A percentile compares a stretch with the other conserved stretches of the same genome.
Evolutionary conservation across 2,888 invertebrate species (phyloP).

Genomic region (Hirtodrosophila cameraria): DNA sequence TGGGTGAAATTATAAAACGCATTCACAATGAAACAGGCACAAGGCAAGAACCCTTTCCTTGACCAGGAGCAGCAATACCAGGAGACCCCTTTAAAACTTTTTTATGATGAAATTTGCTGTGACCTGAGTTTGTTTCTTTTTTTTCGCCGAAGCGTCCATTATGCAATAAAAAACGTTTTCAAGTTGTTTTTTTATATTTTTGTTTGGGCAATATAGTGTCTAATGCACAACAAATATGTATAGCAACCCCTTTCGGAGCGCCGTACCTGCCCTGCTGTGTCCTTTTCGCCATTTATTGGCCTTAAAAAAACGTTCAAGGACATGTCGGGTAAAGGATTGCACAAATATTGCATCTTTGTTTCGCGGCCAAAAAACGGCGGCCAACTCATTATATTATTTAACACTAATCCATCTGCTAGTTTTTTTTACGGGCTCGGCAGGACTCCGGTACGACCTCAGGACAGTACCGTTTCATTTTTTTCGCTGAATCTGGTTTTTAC

Average conservation of each 20-base stretch:
- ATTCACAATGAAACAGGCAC: conserved; percentile 48
- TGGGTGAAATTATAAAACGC: conserved; percentile 48
- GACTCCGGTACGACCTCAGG: background rate
- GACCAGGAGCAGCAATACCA: background rate
- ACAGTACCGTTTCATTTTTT: conserved; percentile 36
- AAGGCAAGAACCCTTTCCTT: conserved; percentile 47
- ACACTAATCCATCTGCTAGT: conserved; percentile 30
- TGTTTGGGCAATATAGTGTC: conserved; percentile 57
- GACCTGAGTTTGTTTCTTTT: conserved; percentile 15
- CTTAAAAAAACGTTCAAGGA: conserved; percentile 69
- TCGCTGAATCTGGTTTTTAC: conserved; percentile 69
- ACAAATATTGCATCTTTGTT: conserved; percentile 81
- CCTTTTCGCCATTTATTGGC: background rate
- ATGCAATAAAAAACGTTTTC: conserved; percentile 67
- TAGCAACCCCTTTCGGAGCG: conserved; percentile 61
- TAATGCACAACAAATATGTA: conserved; percentile 24
- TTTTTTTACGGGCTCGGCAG: conserved; percentile 37
- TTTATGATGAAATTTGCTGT: conserved; percentile 16
- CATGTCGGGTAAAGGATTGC: conserved; percentile 76
- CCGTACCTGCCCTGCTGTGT: conserved; percentile 47
- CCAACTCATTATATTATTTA: conserved; percentile 61
- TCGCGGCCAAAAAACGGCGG: conserved; percentile 37
- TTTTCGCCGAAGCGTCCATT: conserved; percentile 68
- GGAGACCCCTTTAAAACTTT: background rate
- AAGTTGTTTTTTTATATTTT: conserved; percentile 6